Evolutionary conservation across 2,113 vertebrate species (phyloP), one percentile per base, ranked within the genome.

Genomic region (Mustelus asterias): DNA sequence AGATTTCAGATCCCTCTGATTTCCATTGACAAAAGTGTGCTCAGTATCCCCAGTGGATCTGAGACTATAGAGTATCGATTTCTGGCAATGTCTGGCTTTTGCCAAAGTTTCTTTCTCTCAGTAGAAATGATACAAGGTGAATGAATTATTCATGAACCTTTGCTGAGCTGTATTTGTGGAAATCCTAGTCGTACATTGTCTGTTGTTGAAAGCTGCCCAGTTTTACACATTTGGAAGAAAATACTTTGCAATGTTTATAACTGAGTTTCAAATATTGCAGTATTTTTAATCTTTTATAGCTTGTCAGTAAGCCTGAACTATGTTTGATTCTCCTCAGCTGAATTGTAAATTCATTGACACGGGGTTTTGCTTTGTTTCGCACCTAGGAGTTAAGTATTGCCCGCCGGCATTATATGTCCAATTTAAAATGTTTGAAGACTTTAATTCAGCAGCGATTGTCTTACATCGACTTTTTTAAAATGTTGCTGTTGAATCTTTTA

Each of bases 131-230:
- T 33, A 33, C 29, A 60, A 60, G 88, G 54, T 4, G 14, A n/a
- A 24, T 95, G 44, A 95, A 95, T 48, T 95, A 95, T 54, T 95
- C 37, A 95, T 29, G 10, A 76, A 54, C 54, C 26, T 48, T 95
- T 72, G 41, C 22, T 72, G 11, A 54, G 22, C 26, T 95, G 69
- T 3, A 54, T 72, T 29, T 72, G 41, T 95, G 41, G 33, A 94
- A 65, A 65, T 93, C 26, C 29, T 9, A 11, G 37, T 83, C 4
- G 37, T 41, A 80, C 78, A 18, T 2, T 3, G 13, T 41, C 29
- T 13, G 14, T 92, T 90, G 58, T 60, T n/a, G 60, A 92, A 63
- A 63, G 3, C 58, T 92, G 54, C 13, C 33, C 14, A n/a, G 14
- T 60, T 63, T 60, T 92, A 7, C 4, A 2, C 18, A 18, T 60